A percentile compares a stretch with the other conserved stretches of the same genome.
These are phyloP conservation scores for Cephus pulcher DNA, from an alignment of 2,888 invertebrate genomes.

Conservation along the genomic window DNA sequence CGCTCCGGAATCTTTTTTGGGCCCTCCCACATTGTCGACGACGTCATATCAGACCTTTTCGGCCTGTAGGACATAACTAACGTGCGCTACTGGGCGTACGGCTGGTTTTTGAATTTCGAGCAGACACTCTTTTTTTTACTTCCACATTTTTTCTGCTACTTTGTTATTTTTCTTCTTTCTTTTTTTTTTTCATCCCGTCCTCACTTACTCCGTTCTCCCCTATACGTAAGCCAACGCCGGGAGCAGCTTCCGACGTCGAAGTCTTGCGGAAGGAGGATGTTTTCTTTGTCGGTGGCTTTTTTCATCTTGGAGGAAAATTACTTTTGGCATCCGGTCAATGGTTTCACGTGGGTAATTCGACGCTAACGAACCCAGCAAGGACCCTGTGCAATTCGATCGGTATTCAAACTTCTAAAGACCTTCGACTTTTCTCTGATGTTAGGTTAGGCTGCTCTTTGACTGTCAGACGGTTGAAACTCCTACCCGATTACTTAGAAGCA, in stretches of 20 bases:
- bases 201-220: neutral
- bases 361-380: neutral
- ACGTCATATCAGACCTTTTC: neutral
- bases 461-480: neutral
- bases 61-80: neutral
- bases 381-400: neutral
- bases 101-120: neutral
- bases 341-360: neutral
- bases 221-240: neutral
- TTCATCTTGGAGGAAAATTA: conserved; percentile 1
- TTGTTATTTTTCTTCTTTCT: neutral
- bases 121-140: neutral
- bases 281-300: conserved; percentile 17
- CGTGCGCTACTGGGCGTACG: neutral
- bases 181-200: neutral
- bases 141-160: neutral
- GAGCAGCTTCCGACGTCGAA: neutral
- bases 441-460: neutral
- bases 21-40: conserved; percentile 7
- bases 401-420: neutral
- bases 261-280: conserved; percentile 19
- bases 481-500: neutral
- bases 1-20: neutral
- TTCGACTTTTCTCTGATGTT: neutral
- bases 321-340: neutral